Base-by-base conservation (phyloP, 1,140 invertebrate species). In the Heterodera schachtii region DNA sequence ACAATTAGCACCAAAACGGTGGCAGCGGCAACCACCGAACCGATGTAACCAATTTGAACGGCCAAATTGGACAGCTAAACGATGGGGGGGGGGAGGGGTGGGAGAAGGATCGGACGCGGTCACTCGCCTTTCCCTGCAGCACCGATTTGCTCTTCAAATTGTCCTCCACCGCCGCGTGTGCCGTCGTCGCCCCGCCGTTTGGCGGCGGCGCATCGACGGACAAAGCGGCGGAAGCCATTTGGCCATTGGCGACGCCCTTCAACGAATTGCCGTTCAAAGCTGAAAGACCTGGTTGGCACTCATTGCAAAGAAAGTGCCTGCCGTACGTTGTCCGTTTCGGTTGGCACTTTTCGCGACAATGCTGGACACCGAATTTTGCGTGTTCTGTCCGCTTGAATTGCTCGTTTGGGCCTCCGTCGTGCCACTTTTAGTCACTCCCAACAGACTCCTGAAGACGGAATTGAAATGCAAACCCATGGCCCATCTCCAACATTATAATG, bases 401-500 rank as follows among this genome's bases (percentile, higher is more conserved):
- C 16, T 78, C 46, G 47, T 19, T 19, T 13, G 57, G 57, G 44
- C 74, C 44, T 52, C 69, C 47, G 11, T 52, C 21, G 1, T 43
- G 52, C 31, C 60, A 64, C 43, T 74, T 49, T 82, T 82, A 41
- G 79, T 82, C 44, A 44, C 79, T 47, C 81, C 81, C 21, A 81
- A n/a, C 64, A 79, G 21, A 41, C n/a, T 73, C 78, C 44, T 73
- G 5, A 47, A 57, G 71, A 69, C 95, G 95, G 52, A 96, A 86
- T 8, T 85, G 85, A 21, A 90, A 64, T 31, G 86, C 87, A 8
- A 64, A 11, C 16, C 4, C 11, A 64, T 4, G 16, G 5, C 5
- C 11, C 57, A 64, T 13, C 19, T 3, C 57, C 57, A 64, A 64
- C 88, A 90, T 90, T 67, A 90, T 90, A 31, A 89, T 90, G 71